These are phyloP conservation scores for Sturnira hondurensis DNA, from an alignment of 2,113 vertebrate species.

Conservation along the genomic window DNA sequence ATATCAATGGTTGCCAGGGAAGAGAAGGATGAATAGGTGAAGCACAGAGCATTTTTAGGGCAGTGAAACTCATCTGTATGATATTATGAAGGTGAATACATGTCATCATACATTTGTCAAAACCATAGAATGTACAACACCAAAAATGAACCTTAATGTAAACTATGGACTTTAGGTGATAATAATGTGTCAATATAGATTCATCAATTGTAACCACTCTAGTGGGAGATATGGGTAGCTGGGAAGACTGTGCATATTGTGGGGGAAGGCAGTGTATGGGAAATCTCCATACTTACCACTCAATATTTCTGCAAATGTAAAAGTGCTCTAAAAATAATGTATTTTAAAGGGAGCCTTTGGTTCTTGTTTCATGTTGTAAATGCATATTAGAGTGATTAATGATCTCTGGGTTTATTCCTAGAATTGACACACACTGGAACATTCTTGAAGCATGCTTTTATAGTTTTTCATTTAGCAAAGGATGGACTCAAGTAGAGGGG, in stretches of 20 bases:
- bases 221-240: not conserved
- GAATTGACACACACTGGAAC: not conserved
- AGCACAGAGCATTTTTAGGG: not conserved
- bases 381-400: not conserved
- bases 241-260: not conserved
- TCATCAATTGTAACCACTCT: not conserved
- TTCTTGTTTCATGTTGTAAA: conserved; percentile 15
- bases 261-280: not conserved
- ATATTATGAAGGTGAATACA: not conserved
- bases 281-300: not conserved
- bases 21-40: not conserved
- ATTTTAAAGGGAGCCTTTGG: not conserved
- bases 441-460: not conserved
- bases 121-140: not conserved
- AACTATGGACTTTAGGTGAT: not conserved
- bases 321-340: not conserved
- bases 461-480: conserved; percentile 7
- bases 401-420: not conserved
- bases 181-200: not conserved
- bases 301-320: not conserved
- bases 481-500: not conserved
- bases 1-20: not conserved
- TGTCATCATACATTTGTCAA: conserved; percentile 12
- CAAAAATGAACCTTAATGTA: not conserved
- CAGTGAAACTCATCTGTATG: not conserved